These are phyloP conservation scores for Andricus curvator DNA, from an alignment of 2,888 invertebrate species.

Conservation along the genomic window DNA sequence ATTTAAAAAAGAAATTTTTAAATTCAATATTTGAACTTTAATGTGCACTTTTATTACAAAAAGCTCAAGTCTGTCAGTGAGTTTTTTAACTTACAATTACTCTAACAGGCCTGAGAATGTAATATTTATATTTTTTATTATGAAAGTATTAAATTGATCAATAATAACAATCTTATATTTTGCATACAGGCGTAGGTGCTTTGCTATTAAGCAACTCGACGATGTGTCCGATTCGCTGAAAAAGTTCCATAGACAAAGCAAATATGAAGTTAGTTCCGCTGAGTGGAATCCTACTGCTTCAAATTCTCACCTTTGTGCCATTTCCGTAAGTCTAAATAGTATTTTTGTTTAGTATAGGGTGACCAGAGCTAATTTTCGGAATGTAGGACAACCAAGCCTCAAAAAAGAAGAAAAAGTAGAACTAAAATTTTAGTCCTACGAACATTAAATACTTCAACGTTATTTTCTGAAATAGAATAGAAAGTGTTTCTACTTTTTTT, in stretches of 20 bases:
- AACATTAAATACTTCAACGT: too few relatives aligned
- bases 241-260: slow-evolving; percentile 92
- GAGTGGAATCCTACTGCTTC: slow-evolving; percentile 93
- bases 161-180: neutral
- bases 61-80: too few relatives aligned
- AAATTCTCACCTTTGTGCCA: slow-evolving; percentile 90
- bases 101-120: neutral
- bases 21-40: slow-evolving; percentile 18
- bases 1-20: neutral
- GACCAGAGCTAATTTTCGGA: too few relatives aligned
- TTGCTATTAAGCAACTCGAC: slow-evolving; percentile 90
- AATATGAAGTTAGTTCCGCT: slow-evolving; percentile 95
- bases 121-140: neutral
- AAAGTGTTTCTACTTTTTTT: too few relatives aligned
- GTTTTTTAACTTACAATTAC: too few relatives aligned
- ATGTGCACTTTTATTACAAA: too few relatives aligned
- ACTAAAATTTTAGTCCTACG: too few relatives aligned
- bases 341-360: neutral
- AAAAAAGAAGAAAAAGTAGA: too few relatives aligned
- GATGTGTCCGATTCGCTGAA: slow-evolving; percentile 84
- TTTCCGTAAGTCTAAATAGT: slow-evolving; percentile 84
- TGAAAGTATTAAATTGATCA: neutral
- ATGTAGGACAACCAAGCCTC: too few relatives aligned
- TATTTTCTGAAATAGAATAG: too few relatives aligned
- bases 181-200: slow-evolving; percentile 83